Evolutionary conservation across 2,797 vertebrate genomes (phyloP), one percentile per base, ranked within the genome.

Genomic region (Pangasius macronema): DNA sequence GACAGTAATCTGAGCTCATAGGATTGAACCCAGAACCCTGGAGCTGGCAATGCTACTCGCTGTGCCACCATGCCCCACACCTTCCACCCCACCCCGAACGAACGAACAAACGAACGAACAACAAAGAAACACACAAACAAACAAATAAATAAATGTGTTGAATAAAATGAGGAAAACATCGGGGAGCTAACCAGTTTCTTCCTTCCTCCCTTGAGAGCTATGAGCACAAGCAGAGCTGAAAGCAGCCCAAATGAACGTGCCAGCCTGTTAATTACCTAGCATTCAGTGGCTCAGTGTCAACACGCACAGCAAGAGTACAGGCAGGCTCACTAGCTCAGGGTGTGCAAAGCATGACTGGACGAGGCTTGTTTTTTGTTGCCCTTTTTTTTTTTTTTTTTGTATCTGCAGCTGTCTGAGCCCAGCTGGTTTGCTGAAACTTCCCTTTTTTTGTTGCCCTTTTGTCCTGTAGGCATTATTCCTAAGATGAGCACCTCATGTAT

Each of bases 141-240:
- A 11, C 16, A 20, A 59, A 79, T 18, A 10, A n/a, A 49, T 22
- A 59, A 33, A 77, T 2, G 11, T 20, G 49, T 30, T 82, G 1
- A 33, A 57, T 68, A 5, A 36, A 59, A 3, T 2, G 18, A 30
- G 27, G n/a, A 90, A 89, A 70, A 70, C 87, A 92, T 91, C 84
- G 91, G 86, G 24, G 53, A 63, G 53, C 75, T 90, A 92, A 91
- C 89, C 72, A 76, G 67, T 80, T 89, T 86, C 92, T 91, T 46
- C 73, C 8, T 36, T 59, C 83, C 85, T 85, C 84, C 86, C 68
- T 16, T 42, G 55, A 82, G 46, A 61, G 57, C 79, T 46, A 33
- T 76, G 86, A 53, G 63, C 61, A 67, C 46, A 36, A 67, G 88
- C 70, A 68, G 87, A 88, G 82, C 86, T 84, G 30, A 27, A 88